Percentiles rank a stretch among this genome's conserved stretches.
Conservation (phyloP, 1,140 invertebrate species). For the Apis mellifera region DNA sequence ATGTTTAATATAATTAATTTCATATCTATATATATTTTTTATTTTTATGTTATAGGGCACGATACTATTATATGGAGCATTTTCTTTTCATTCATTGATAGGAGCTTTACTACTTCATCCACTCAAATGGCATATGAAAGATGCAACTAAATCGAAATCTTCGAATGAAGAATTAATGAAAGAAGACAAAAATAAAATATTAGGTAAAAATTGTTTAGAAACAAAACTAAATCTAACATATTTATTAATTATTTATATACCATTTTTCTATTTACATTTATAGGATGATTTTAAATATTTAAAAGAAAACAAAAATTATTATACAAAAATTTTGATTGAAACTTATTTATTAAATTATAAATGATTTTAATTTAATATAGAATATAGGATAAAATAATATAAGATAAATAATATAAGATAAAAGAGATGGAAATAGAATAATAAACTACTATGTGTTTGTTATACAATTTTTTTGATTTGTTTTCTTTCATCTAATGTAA, state of each 20-base stretch:
- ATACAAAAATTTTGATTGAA: too few species aligned
- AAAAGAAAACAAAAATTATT: not conserved
- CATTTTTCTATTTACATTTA: too few species aligned
- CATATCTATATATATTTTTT: not conserved
- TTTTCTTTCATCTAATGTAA: too few species aligned
- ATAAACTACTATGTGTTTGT: too few species aligned
- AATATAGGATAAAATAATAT: too few species aligned
- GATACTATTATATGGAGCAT: conserved; percentile 83
- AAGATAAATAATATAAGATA: too few species aligned
- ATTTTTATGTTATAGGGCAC: conserved; percentile 75
- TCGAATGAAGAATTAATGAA: not conserved
- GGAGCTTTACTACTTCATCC: conserved; percentile 84
- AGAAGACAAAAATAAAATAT: not conserved
- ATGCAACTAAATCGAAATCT: not conserved
- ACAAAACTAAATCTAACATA: not conserved
- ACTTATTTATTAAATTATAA: too few species aligned
- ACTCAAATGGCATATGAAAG: conserved; percentile 83
- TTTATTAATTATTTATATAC: too few species aligned
- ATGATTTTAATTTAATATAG: too few species aligned
- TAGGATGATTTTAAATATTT: too few species aligned
- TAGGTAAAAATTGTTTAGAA: conserved; percentile 3
- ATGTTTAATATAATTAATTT: not conserved
- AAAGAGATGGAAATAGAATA: too few species aligned
- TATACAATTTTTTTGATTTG: too few species aligned
- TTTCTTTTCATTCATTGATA: conserved; percentile 83